Evolutionary conservation across 2,113 vertebrate genomes (phyloP).

Genomic region (Carlito syrichta): DNA sequence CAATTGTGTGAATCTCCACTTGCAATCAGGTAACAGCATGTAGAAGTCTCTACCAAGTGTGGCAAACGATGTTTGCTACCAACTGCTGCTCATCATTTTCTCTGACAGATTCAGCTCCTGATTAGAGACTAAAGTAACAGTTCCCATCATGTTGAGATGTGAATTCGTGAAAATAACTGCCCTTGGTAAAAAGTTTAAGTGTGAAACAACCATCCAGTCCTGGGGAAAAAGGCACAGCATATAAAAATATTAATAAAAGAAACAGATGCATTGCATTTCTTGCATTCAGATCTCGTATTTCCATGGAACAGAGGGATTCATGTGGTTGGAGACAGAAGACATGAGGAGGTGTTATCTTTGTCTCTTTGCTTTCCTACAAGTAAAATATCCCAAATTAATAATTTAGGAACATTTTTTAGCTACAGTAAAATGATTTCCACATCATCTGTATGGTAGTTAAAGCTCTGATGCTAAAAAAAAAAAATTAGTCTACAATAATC

Average conservation of each 20-base stretch:
- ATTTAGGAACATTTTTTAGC: neutral
- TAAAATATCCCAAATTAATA: neutral
- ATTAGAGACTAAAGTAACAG: neutral
- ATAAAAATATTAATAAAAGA: neutral
- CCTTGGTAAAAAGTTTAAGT: neutral
- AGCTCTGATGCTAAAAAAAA: neutral
- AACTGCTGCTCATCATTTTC: neutral
- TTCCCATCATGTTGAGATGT: neutral
- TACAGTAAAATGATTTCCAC: neutral
- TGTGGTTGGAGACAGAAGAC: neutral
- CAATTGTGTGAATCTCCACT: neutral
- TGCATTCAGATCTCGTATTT: neutral
- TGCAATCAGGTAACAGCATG: neutral
- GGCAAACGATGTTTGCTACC: neutral
- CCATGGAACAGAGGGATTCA: too few relatives aligned
- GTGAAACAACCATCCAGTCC: neutral
- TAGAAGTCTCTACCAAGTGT: neutral
- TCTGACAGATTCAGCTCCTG: constrained; percentile 4
- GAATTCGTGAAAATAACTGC: neutral
- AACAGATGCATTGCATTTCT: neutral
- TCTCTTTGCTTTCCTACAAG: neutral
- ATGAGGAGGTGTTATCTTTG: neutral
- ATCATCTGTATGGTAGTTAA: neutral
- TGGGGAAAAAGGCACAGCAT: neutral
- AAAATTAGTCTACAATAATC: too few relatives aligned